phyloP scores from a whole-genome alignment of 53 echinoderm and acorn worm genomes.

The Glandiceps talaboti region DNA sequence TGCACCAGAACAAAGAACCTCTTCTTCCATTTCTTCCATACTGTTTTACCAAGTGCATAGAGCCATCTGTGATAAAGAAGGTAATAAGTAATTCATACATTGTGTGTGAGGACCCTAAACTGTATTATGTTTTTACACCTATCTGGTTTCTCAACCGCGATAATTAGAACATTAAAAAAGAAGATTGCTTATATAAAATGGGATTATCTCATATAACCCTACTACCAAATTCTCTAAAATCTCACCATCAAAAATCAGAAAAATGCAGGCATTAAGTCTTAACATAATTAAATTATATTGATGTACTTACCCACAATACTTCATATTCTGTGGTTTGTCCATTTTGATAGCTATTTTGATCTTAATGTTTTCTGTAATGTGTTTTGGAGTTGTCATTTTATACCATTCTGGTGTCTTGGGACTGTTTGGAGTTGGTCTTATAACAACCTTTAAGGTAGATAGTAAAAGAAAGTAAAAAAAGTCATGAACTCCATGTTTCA shows the following conservation, averaged over 20 bases:
- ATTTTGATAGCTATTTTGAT: slow-evolving; percentile 93
- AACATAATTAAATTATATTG: not conserved
- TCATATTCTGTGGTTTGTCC: slow-evolving; percentile 99
- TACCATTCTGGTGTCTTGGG: slow-evolving; percentile 99
- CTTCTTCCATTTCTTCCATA: slow-evolving; percentile 98
- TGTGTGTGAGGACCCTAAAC: no score
- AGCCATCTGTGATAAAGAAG: slow-evolving; percentile 94
- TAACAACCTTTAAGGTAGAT: slow-evolving; percentile 67
- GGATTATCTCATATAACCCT: no score
- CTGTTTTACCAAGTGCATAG: slow-evolving; percentile 94
- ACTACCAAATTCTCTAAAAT: no score
- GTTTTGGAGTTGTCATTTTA: slow-evolving; percentile 73
- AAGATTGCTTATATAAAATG: no score
- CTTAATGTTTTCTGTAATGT: slow-evolving; percentile 68
- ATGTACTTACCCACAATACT: slow-evolving; percentile 88
- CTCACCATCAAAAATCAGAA: no score
- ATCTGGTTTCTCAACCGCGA: no score
- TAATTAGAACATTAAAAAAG: no score
- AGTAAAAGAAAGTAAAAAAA: no score
- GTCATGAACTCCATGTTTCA: no score
- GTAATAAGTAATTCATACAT: no score
- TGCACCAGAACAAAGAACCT: slow-evolving; percentile 96
- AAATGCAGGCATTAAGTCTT: no score
- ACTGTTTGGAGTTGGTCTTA: slow-evolving; percentile 84
- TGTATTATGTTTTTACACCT: no score